phyloP scores from a whole-genome alignment of 2,888 invertebrate genomes.

The Cacoxenus indagator region DNA sequence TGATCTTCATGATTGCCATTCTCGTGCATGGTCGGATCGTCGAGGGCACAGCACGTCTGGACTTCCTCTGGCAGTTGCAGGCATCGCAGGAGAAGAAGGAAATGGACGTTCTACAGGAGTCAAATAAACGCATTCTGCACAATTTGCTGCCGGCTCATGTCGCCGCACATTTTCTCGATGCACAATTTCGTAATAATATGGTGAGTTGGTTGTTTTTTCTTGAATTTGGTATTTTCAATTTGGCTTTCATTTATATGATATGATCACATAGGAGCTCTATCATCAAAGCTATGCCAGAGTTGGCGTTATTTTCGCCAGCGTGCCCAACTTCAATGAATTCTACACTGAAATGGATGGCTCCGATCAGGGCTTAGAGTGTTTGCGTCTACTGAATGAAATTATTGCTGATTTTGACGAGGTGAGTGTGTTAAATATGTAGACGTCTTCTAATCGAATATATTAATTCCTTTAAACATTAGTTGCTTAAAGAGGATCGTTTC shows the following conservation, averaged over 20 bases:
- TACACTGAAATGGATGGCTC: constrained; percentile 93
- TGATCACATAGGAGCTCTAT: constrained; percentile 93
- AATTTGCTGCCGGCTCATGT: constrained; percentile 93
- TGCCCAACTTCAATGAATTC: constrained; percentile 95
- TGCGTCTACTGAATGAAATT: constrained; percentile 89
- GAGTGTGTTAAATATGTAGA: constrained; percentile 44
- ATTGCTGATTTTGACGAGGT: constrained; percentile 95
- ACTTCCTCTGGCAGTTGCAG: constrained; percentile 87
- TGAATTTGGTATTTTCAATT: background rate
- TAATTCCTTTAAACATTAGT: no score
- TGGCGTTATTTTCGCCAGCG: constrained; percentile 92
- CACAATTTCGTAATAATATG: constrained; percentile 90
- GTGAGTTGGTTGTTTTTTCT: constrained; percentile 69
- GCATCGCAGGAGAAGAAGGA: constrained; percentile 92
- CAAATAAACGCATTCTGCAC: constrained; percentile 88
- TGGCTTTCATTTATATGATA: no score
- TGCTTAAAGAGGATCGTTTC: constrained; percentile 87
- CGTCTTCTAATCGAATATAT: constrained; percentile 40
- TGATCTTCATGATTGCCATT: constrained; percentile 86
- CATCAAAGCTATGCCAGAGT: constrained; percentile 93
- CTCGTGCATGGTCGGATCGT: constrained; percentile 85
- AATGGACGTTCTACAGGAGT: constrained; percentile 93
- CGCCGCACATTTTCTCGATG: constrained; percentile 91
- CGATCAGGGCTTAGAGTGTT: constrained; percentile 91
- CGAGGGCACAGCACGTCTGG: constrained; percentile 91